phyloP scores from a whole-genome alignment of 2,797 vertebrate genomes.

The Lithobates sylvaticus region DNA sequence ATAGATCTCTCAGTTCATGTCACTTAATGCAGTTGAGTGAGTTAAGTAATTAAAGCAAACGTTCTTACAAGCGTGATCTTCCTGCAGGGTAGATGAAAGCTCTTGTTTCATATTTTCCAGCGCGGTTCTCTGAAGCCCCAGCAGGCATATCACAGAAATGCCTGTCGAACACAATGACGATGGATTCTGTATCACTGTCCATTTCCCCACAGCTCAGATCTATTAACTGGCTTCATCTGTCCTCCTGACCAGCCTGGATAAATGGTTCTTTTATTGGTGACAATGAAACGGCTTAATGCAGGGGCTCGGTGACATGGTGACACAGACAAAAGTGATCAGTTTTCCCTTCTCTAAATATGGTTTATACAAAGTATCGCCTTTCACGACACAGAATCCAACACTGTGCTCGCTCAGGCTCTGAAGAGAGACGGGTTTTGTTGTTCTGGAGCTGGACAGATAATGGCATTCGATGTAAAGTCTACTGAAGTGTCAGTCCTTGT shows the following conservation, averaged over 20 bases:
- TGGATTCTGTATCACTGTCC: conserved; percentile 8
- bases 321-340: conserved; percentile 38
- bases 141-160: conserved; percentile 20
- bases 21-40: neutral
- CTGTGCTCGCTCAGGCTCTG: conserved; percentile 3
- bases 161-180: conserved; percentile 13
- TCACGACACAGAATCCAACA: neutral
- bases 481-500: neutral
- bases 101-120: conserved; percentile 13
- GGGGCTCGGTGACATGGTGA: conserved; percentile 11
- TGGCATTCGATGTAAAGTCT: neutral
- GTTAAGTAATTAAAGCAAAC: neutral
- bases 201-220: conserved; percentile 7
- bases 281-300: conserved; percentile 20
- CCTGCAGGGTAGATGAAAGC: neutral
- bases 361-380: conserved; percentile 23
- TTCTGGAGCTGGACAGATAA: neutral
- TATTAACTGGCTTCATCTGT: conserved; percentile 12
- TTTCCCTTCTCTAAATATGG: conserved; percentile 36
- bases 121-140: neutral
- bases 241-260: neutral
- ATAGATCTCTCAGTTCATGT: too few relatives aligned
- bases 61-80: neutral
- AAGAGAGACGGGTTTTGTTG: conserved; percentile 7
- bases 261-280: conserved; percentile 36